phyloP scores from a whole-genome alignment of 2,888 invertebrate species.

The Eledona agricola region DNA sequence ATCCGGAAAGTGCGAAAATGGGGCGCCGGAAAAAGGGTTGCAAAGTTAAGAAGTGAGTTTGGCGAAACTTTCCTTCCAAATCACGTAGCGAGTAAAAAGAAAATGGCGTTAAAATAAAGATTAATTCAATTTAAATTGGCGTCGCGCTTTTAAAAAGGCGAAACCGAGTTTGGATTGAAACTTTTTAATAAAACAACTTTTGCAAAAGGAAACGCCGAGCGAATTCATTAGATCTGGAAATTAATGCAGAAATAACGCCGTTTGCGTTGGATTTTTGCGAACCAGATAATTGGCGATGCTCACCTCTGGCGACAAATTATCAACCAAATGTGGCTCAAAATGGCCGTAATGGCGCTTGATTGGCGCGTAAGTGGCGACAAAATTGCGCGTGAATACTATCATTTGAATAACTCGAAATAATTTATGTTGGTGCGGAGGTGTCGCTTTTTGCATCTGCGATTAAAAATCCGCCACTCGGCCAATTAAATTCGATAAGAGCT shows the following conservation, averaged over 20 bases:
- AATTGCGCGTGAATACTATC: constrained; percentile 20
- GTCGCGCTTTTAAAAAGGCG: constrained; percentile 38
- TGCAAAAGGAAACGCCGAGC: constrained; percentile 27
- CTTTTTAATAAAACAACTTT: constrained; percentile 37
- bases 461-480: constrained; percentile 17
- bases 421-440: constrained; percentile 9
- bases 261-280: constrained; percentile 11
- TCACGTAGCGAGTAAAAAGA: constrained; percentile 32
- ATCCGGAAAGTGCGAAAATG: too few species aligned
- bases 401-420: constrained; percentile 30
- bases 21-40: constrained; percentile 16
- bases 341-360: constrained; percentile 19
- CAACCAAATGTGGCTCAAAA: constrained; percentile 9
- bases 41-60: constrained; percentile 20
- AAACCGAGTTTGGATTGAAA: constrained; percentile 34
- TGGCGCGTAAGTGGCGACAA: constrained; percentile 8
- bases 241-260: constrained; percentile 31
- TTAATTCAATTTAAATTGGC: constrained; percentile 48
- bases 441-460: constrained; percentile 4
- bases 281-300: constrained; percentile 15
- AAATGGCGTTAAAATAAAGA: constrained; percentile 48
- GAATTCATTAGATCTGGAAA: constrained; percentile 31
- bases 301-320: constrained; percentile 27
- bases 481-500: constrained; percentile 41
- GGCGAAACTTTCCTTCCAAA: constrained; percentile 26